Evolutionary conservation across 2,797 vertebrate species (phyloP), one percentile per base, ranked within the genome.

Genomic region (Rhadinocentrus ornatus): DNA sequence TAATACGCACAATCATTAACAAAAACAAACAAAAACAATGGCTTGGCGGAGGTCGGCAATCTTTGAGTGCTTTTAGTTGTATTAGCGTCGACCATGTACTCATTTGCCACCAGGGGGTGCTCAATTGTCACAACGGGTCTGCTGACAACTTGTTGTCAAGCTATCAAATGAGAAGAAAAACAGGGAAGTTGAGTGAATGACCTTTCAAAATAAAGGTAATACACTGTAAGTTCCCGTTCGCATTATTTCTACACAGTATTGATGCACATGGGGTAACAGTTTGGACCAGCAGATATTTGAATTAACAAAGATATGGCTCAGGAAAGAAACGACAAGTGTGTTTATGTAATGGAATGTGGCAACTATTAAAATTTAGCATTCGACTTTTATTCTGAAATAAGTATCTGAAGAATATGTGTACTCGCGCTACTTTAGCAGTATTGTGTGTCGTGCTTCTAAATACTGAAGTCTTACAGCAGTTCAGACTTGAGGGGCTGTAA

Each of bases 381-480:
- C 4, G 13, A 20, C 67, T 65, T 76, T 92, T 89, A 86, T 79
- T 87, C 60, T 4, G 66, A 75, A 85, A 70, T 0, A 0, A 0
- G 0, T 0, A 46, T 61, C 81, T 82, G 88, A 89, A 82, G 13
- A 2, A 0, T 0, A 0, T 1, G 0, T 0, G 8, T 15, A 0
- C 24, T 8, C 2, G 1, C 3, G 2, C 10, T 1, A 2, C 0
- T 22, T 69, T 71, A 26, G 13, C 22, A 2, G 39, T 5, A 13
- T 37, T 80, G 50, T 4, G 66, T 70, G 82, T 87, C 83, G 86
- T 74, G 85, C 39, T 74, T 75, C 75, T 22, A 48, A 74, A 62
- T 77, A 46, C 84, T 78, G 77, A 86, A 91, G 90, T 81, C 89
- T 91, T 67, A 81, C 79, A 56, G 80, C 65, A 77, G 58, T 48